phyloP scores from a whole-genome alignment of 2,888 invertebrate species.

The Apodemia mormo region DNA sequence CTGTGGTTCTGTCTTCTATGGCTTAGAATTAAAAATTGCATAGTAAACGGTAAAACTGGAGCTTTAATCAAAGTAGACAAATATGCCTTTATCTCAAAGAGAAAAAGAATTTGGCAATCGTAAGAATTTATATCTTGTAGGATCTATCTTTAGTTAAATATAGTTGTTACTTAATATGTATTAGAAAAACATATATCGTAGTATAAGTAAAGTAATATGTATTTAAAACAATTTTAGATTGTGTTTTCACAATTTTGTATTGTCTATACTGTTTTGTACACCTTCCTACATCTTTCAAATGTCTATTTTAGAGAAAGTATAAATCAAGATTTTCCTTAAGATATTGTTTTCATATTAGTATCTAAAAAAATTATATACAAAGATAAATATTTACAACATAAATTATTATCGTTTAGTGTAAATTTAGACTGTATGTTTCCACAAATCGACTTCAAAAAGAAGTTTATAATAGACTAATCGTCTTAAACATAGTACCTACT shows the following conservation, averaged over 20 bases:
- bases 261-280: constrained; percentile 1
- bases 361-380: background rate
- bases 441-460: constrained; percentile 5
- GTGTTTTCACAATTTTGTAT: constrained; percentile 6
- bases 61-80: background rate
- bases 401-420: background rate
- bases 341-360: background rate
- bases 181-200: background rate
- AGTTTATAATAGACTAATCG: background rate
- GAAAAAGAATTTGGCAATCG: background rate
- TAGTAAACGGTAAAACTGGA: background rate
- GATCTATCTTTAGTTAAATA: background rate
- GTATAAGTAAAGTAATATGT: background rate
- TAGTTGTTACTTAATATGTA: background rate
- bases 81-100: constrained; percentile 10
- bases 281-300: constrained; percentile 7
- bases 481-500: too few relatives aligned
- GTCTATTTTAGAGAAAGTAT: constrained; percentile 5
- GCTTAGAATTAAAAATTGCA: background rate
- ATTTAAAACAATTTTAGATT: constrained; percentile 9
- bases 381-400: constrained; percentile 4
- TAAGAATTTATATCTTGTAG: constrained; percentile 8
- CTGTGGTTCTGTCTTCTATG: background rate
- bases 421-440: background rate
- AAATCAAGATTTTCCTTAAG: background rate